Base-by-base conservation (phyloP, 2,797 vertebrate genomes). In the Cryptoblepharus egeriae region DNA sequence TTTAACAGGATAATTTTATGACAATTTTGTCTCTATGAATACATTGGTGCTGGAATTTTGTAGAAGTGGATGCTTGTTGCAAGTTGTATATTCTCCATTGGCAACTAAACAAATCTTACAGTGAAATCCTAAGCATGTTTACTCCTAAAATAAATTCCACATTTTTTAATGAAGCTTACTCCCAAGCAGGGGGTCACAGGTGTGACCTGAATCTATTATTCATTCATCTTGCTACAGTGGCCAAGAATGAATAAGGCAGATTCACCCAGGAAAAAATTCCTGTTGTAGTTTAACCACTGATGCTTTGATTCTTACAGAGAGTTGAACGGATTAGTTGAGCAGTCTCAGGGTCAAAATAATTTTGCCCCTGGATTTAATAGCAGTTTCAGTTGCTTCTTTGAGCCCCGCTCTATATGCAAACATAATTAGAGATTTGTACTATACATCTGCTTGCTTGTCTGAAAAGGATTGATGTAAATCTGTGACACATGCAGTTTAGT, bases 1-100 rank as follows among this genome's bases (percentile, higher is more conserved):
- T 67, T 4, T 77, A 73, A 82, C n/a, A n/a, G n/a, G n/a, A n/a
- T n/a, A 67, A 85, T 87, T 80, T 71, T 91, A 68, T 87, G 39
- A 1, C 60, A 3, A 0, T 80, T 82, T 89, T 91, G 83, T 61
- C 16, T 63, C 30, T 37, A 1, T 39, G 42, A 70, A 49, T 37
- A 75, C 37, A 22, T n/a, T 37, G 39, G 28, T 28, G 75, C 28
- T 63, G 37, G 39, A 52, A 10, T 61, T 24, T 77, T 77, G 45
- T 64, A 52, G 72, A 77, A 52, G 67, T 42, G 61, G 9, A 10
- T 30, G 37, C 30, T 10, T 76, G 18, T n/a, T 12, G 67, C 20
- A 64, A 71, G 20, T 52, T 28, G n/a, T 32, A 5, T 28, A 9
- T 63, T 12, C 24, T 75, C 13, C 42, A 35, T 58, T 60, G 22